Percentiles rank a stretch among this genome's conserved stretches.
These are phyloP conservation scores for Etheostoma cragini DNA, from an alignment of 2,113 vertebrate genomes.

Conservation along the genomic window DNA sequence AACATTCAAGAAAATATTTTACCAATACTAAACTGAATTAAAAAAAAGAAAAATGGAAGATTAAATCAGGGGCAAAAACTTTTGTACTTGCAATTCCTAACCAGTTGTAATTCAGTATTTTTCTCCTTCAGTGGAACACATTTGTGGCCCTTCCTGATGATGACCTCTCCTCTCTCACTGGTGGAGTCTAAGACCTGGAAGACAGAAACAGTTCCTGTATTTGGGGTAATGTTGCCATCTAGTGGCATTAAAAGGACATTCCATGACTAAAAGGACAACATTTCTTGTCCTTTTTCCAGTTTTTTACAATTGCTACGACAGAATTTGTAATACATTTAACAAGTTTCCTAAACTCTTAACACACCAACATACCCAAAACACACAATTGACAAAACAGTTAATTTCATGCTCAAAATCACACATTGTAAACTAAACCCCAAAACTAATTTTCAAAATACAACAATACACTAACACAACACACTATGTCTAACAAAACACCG, in stretches of 20 bases:
- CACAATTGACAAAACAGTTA: too few species aligned
- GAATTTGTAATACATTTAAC: too few species aligned
- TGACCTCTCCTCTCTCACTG: conserved; percentile 25
- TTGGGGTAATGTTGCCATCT: conserved; percentile 73
- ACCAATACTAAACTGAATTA: not conserved
- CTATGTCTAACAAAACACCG: too few species aligned
- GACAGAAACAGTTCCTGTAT: not conserved
- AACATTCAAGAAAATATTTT: not conserved
- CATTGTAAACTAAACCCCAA: too few species aligned
- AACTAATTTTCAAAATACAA: too few species aligned
- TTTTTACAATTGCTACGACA: too few species aligned
- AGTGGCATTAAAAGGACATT: conserved; percentile 32
- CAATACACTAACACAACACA: too few species aligned
- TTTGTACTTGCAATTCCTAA: not conserved
- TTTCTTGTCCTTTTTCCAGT: not conserved
- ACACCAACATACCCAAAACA: too few species aligned
- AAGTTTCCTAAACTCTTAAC: too few species aligned
- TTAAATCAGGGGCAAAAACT: not conserved
- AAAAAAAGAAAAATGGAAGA: not conserved
- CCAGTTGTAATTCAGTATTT: fast-evolving
- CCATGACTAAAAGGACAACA: not conserved
- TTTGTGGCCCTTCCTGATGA: not conserved
- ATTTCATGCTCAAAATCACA: too few species aligned
- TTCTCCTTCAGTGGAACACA: not conserved
- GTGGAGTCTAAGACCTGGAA: not conserved